phyloP scores from a whole-genome alignment of 2,888 invertebrate genomes.

The Zelleria hepariella region DNA sequence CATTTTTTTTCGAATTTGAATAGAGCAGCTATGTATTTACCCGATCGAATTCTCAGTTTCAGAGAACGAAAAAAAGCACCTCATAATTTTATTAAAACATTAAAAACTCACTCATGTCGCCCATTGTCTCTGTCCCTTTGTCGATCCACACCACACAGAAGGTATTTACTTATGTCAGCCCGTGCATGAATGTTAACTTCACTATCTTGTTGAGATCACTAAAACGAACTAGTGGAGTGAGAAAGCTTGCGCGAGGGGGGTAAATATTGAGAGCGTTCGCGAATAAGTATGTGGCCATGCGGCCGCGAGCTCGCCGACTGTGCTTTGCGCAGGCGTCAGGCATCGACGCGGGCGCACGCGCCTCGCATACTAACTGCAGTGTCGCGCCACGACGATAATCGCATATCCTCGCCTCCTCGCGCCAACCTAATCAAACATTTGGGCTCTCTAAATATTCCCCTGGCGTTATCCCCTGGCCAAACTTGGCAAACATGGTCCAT shows the following conservation, averaged over 20 bases:
- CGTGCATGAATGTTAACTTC: not conserved
- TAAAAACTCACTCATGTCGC: constrained; percentile 30
- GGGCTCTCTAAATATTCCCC: constrained; percentile 49
- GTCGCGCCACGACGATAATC: constrained; percentile 49
- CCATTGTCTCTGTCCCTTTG: constrained; percentile 20
- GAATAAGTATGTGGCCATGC: constrained; percentile 12
- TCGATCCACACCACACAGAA: not conserved
- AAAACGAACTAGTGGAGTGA: not conserved
- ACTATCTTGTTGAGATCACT: not conserved
- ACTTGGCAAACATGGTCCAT: constrained; percentile 43
- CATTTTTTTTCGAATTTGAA: no score
- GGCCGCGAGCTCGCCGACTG: constrained; percentile 26
- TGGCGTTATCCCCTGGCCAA: constrained; percentile 47
- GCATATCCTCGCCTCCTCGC: constrained; percentile 45
- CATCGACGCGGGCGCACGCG: constrained; percentile 52
- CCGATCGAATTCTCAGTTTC: no score
- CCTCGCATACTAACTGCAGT: constrained; percentile 61
- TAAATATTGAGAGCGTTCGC: constrained; percentile 1
- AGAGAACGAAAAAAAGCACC: no score
- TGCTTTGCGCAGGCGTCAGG: constrained; percentile 48
- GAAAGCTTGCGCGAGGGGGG: not conserved
- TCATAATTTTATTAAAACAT: no score
- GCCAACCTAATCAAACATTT: constrained; percentile 55
- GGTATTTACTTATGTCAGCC: not conserved
- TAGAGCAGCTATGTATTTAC: no score